Evolutionary conservation across 2,797 vertebrate genomes (phyloP).

Genomic region (Eulemur rubriventer): DNA sequence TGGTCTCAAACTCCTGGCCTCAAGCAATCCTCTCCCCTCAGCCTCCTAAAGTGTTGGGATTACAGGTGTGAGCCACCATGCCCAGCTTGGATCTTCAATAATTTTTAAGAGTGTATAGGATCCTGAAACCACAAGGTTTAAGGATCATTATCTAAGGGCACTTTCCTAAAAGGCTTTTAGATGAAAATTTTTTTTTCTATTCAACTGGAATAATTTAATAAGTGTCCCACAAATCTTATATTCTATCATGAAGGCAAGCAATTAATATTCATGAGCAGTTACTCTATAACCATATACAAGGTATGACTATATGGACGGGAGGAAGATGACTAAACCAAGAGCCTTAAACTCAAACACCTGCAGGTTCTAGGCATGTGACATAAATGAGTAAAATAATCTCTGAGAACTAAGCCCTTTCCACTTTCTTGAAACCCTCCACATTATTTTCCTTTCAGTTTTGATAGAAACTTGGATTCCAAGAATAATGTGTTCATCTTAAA

Average conservation of each 20-base stretch:
- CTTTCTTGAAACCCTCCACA: not conserved
- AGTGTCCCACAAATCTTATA: not conserved
- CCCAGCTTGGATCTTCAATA: not conserved
- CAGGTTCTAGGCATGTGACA: not conserved
- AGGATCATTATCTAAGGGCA: not conserved
- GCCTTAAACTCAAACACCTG: not conserved
- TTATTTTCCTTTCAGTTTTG: not conserved
- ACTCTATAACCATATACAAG: not conserved
- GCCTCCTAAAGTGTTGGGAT: not conserved
- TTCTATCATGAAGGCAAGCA: not conserved
- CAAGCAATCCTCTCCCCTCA: not conserved
- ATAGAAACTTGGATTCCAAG: not conserved
- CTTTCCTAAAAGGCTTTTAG: not conserved
- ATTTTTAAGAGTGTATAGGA: not conserved
- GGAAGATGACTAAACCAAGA: not conserved
- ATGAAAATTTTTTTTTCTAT: not conserved
- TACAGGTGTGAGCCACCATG: not conserved
- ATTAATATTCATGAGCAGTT: not conserved
- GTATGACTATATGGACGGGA: not conserved
- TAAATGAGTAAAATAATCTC: not conserved
- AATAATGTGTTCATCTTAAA: not conserved
- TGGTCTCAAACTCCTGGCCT: not conserved
- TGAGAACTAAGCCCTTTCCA: not conserved
- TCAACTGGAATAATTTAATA: conserved; percentile 38
- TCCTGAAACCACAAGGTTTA: not conserved